Conservation (phyloP, 1,140 invertebrate genomes). For the Lepidurus apus region DNA sequence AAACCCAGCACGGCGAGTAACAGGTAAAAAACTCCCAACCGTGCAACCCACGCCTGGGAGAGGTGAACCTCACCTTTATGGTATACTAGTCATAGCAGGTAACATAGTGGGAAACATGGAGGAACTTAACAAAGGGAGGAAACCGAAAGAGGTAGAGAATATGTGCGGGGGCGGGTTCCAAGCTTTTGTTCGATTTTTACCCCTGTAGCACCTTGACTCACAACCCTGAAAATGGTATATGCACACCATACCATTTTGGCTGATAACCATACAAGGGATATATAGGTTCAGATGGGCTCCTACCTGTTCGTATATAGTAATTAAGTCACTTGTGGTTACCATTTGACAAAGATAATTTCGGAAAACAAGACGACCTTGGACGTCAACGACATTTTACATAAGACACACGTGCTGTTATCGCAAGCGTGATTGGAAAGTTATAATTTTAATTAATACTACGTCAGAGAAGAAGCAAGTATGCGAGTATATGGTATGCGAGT, state of each 20-base stretch:
- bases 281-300: neutral
- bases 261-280: conserved; percentile 6
- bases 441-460: neutral
- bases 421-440: neutral
- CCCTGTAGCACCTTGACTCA: neutral
- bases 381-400: neutral
- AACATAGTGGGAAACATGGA: neutral
- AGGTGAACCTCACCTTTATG: neutral
- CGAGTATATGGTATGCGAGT: neutral
- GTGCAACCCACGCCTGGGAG: conserved; percentile 1
- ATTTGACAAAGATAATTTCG: neutral
- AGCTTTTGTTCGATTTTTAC: neutral
- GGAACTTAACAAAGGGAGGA: neutral
- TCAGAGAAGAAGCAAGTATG: too few species aligned
- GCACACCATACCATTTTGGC: neutral
- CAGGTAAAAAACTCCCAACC: neutral
- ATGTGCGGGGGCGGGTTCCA: neutral
- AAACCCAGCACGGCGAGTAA: neutral
- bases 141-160: neutral
- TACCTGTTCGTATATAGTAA: neutral
- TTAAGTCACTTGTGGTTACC: neutral
- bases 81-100: neutral
- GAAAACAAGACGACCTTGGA: neutral
- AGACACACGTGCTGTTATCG: neutral
- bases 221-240: conserved; percentile 9